A percentile compares a stretch with the other conserved stretches of the same genome.
Evolutionary conservation across 1,140 invertebrate genomes (phyloP).

Genomic region (Geopemphigus sp.): DNA sequence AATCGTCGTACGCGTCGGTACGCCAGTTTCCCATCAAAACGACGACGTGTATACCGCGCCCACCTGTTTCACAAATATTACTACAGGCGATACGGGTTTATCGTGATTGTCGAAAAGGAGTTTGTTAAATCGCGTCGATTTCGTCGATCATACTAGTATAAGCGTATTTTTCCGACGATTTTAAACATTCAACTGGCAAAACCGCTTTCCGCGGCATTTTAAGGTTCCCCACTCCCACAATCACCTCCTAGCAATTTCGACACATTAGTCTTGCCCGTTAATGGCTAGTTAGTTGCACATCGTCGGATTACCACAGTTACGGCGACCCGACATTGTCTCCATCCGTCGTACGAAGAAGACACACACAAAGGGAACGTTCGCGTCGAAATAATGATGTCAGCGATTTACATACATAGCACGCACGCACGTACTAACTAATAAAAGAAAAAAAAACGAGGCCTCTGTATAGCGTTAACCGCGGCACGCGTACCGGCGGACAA

Average conservation of each 20-base stretch:
- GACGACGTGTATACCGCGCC: no score
- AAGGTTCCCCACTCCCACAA: neutral
- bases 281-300: slow-evolving; percentile 10
- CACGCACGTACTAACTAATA: neutral
- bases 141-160: no score
- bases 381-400: neutral
- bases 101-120: no score
- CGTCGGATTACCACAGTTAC: neutral
- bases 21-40: no score
- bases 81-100: no score
- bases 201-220: neutral
- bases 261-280: slow-evolving; percentile 3
- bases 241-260: neutral
- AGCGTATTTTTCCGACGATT: neutral
- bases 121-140: no score
- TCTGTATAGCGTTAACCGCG: neutral
- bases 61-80: no score
- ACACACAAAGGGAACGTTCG: neutral
- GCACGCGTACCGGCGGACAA: neutral
- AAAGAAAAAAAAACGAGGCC: neutral
- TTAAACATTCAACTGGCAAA: neutral
- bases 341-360: neutral
- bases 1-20: no score
- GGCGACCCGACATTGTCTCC: neutral
- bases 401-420: slow-evolving; percentile 23